Base-by-base conservation (phyloP, 2,797 vertebrate species). In the Phataginus tricuspis region DNA sequence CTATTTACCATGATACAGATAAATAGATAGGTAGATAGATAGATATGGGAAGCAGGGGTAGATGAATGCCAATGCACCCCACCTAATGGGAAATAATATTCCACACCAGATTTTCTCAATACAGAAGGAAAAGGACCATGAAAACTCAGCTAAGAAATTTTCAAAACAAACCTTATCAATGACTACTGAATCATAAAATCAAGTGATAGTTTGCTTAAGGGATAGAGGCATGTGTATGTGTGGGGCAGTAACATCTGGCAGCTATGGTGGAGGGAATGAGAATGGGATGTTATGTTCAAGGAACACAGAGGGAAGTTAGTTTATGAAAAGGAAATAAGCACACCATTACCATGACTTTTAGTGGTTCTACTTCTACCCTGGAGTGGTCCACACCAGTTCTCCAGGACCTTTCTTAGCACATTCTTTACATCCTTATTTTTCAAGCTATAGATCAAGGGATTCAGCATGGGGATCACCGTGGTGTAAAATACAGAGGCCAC, bases 341-440 rank as follows among this genome's bases (percentile, higher is more conserved):
- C 21, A 31, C 59, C 64, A 9, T 37, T 21, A 11, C 12, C 53
- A 55, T n/a, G 21, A 9, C 27, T 1, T 88, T 78, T 29, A 31
- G 10, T 69, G 14, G 12, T 34, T 34, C 11, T 68, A 77, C 8
- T 34, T 45, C 10, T 66, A 53, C 10, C 31, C 21, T 21, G 1
- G 2, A 0, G 2, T 34, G 4, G 23, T 9, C 19, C 27, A 39
- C 31, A 15, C 12, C 25, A 75, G 78, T 74, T 51, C 55, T 39
- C 39, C 8, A 83, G 27, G 29, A 92, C 31, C 90, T 37, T 78
- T 0, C 27, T 89, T 11, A 96, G 45, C 16, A 75, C 25, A 21
- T 88, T 45, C 9, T 85, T 91, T 3, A 92, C 84, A 90, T 94
- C 80, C 7, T 95, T 94, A 37, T 94, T 92, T 61, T 85, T 97